Evolutionary conservation across 2,888 invertebrate species (phyloP).

Genomic region (Thelaira solivaga): DNA sequence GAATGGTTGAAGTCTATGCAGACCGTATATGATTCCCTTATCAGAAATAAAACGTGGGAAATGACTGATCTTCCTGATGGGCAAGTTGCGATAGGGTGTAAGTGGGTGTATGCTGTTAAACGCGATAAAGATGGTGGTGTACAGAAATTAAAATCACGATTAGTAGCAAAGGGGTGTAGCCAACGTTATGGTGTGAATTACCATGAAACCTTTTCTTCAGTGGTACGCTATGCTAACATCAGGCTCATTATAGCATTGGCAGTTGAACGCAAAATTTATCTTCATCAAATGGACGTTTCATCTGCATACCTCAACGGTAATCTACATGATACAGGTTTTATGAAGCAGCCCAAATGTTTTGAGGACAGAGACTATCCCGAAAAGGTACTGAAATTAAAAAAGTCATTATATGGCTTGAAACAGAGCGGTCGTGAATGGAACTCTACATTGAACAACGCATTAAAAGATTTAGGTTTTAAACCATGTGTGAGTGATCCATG

Average conservation of each 20-base stretch:
- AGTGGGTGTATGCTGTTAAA: slow-evolving; percentile 63
- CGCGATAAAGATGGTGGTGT: slow-evolving; percentile 47
- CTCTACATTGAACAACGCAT: slow-evolving; percentile 42
- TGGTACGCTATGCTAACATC: slow-evolving; percentile 58
- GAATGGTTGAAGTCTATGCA: slow-evolving; percentile 62
- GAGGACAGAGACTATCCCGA: slow-evolving; percentile 2
- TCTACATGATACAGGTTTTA: slow-evolving; percentile 49
- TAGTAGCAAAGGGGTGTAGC: slow-evolving; percentile 61
- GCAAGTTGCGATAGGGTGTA: slow-evolving; percentile 52
- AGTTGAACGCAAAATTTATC: slow-evolving; percentile 53
- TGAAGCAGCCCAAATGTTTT: slow-evolving; percentile 48
- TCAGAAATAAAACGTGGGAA: slow-evolving; percentile 53
- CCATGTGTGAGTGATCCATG: slow-evolving; percentile 49
- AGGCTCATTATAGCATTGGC: slow-evolving; percentile 61
- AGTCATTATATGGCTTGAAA: slow-evolving; percentile 63
- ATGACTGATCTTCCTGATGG: slow-evolving; percentile 48
- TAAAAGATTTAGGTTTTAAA: slow-evolving; percentile 54
- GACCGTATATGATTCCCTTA: slow-evolving; percentile 58
- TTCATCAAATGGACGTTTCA: slow-evolving; percentile 64
- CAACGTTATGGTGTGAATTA: slow-evolving; percentile 41
- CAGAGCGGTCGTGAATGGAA: slow-evolving; percentile 65
- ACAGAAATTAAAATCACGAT: slow-evolving; percentile 49
- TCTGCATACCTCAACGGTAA: slow-evolving; percentile 63
- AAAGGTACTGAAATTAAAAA: not conserved
- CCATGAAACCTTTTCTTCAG: slow-evolving; percentile 56